Evolutionary conservation across 2,113 vertebrate genomes (phyloP), one percentile per base, ranked within the genome.

Genomic region (Lepidothrix coronata): DNA sequence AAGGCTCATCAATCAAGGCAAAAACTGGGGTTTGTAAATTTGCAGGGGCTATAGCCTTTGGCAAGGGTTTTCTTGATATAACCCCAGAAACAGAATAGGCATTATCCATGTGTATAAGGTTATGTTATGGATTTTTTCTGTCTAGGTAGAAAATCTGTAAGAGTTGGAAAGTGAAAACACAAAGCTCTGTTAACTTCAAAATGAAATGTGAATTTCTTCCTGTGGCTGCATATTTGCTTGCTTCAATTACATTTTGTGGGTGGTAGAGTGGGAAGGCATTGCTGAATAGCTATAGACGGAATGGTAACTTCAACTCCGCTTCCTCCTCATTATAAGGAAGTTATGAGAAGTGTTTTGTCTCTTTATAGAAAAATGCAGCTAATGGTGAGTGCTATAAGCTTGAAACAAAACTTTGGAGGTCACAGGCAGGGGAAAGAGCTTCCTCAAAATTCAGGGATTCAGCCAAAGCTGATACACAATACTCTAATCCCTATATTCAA

Each of bases 141-240:
- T 37, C 48, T 17, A 61, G 4, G 17, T 6, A 80, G 24, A 73
- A 82, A 83, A 79, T 21, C 27, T 23, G 0, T 4, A 57, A 16
- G 10, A 15, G 12, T 7, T 77, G 31, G 25, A 63, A 72, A 65
- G 9, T 37, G 31, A 61, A 31, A 76, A 77, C 23, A 48, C 21
- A 62, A 66, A 68, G 20, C 15, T 52, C 30, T 11, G 6, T 61
- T 70, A 75, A 65, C 13, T 46, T 44, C 41, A 49, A 9, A 84
- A 13, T 14, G 11, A 44, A n/a, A n/a, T 1, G 2, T 1, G 1
- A 12, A 4, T 0, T 54, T 52, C 72, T 74, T 70, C 27, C 66
- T 27, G 10, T 39, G 57, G 46, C 37, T 57, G 52, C 31, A 6
- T 57, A 48, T 48, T 46, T 77, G 7, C 18, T 44, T 65, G 30